Base-by-base conservation (phyloP, 2,888 invertebrate genomes). In the Hydroisotoma schaefferi region DNA sequence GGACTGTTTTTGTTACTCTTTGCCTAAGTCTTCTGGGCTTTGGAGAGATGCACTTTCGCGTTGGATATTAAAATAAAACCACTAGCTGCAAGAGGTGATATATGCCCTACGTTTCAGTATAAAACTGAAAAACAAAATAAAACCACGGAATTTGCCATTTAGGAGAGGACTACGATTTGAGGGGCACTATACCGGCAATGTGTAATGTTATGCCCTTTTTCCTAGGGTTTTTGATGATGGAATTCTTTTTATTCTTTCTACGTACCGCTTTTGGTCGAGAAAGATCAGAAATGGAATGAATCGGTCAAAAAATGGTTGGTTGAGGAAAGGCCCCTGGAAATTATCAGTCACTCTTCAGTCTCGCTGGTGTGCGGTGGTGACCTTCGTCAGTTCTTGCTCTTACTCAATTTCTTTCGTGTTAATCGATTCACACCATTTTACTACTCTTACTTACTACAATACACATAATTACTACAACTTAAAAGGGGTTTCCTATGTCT, bases 301-400 rank as follows among this genome's bases (percentile, higher is more conserved):
- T 4, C 18, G 10, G 28, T 18, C 15, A 28, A 22, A 27, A 8
- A 15, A 3, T 3, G 28, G n/a, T n/a, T n/a, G n/a, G n/a, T n/a
- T 5, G 38, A 25, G 40, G 28, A 37, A 25, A 47, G n/a, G n/a
- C n/a, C n/a, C n/a, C n/a, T n/a, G n/a, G n/a, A 48, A 48, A 48
- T 33, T 29, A 38, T 57, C 48, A 28, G 27, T 48, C 37, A 23
- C 47, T 57, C 48, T 28, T 57, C 49, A 25, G 25, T 49, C 18
- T 26, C 26, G 8, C n/a, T 47, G 5, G 18, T 23, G 22, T 28
- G 10, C 10, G 6, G 18, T 33, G 38, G 49, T 48, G 57, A 38
- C 48, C 47, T 56, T 56, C 20, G 43, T 33, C 56, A 25, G 38
- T 43, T 49, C 57, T 49, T 57, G 43, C 57, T 57, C 57, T 57